Evolutionary conservation across 2,888 invertebrate species (phyloP), one percentile per base, ranked within the genome.

Genomic region (Drosophila cognata): DNA sequence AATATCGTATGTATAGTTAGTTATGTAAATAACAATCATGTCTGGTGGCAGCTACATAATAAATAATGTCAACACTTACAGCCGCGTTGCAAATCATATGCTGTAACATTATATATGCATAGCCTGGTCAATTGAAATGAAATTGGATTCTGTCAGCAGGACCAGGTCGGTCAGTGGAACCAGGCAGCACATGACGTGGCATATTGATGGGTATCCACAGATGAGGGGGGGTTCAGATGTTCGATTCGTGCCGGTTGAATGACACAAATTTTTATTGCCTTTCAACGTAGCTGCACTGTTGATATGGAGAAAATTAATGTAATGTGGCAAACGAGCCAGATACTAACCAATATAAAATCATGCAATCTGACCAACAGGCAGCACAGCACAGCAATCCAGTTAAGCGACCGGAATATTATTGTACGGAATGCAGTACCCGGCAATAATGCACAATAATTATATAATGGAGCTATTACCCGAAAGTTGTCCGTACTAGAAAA

Each of bases 11-110:
- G 35, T 62, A 72, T 51, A 57, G 74, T 64, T 71, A 71, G 77
- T 64, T 64, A 71, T 71, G 77, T 76, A 76, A 74, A 74, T 76
- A 74, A 74, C 50, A 78, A 73, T 55, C 50, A 46, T 64, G 51
- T 60, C 21, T 65, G 71, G 51, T 65, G 52, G 71, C 51, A 74
- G 31, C 29, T 21, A 71, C 71, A 89, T 91, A 84, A 87, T 88
- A 91, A 91, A 91, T 91, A 88, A 88, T 82, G 80, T 91, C 82
- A 91, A 84, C 86, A 91, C 86, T 88, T 82, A 84, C 71, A 57
- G 52, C 61, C 60, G 70, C 64, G 60, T 57, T 68, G 84, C 90
- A 84, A 90, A 84, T 90, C 90, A 82, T 84, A 88, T 88, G 65
- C 62, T 61, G 72, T 74, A 52, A 46, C 70, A 84, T 83, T 90